Percentiles rank a stretch among this genome's conserved stretches.
These are phyloP conservation scores for Nothura maculosa DNA, from an alignment of 2,797 vertebrate species.

Conservation along the genomic window DNA sequence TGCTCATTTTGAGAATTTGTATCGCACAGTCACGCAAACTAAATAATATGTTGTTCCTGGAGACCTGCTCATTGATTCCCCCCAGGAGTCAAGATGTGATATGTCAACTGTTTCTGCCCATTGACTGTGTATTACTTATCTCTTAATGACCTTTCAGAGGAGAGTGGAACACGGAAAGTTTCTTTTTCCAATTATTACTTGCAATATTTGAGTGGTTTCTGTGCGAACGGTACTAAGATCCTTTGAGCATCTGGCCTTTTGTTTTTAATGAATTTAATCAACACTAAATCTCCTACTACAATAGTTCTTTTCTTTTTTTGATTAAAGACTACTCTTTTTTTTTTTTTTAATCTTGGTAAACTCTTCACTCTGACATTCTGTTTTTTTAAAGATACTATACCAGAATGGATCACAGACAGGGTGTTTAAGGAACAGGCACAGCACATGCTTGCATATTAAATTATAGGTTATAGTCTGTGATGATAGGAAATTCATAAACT, in stretches of 20 bases:
- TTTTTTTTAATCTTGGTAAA: not conserved
- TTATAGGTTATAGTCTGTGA: not conserved
- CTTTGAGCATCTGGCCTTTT: not conserved
- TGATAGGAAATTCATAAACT: not conserved
- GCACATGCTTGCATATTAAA: not conserved
- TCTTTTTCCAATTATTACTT: conserved; percentile 25
- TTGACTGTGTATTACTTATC: not conserved
- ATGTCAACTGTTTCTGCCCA: not conserved
- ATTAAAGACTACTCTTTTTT: conserved; percentile 4
- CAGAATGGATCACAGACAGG: not conserved
- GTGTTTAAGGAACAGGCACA: not conserved
- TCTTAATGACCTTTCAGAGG: conserved; percentile 28
- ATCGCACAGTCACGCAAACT: fast-evolving
- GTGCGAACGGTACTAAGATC: not conserved
- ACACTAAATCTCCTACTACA: conserved; percentile 2
- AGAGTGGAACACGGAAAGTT: not conserved
- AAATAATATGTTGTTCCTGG: not conserved
- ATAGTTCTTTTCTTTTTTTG: not conserved
- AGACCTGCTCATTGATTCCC: not conserved
- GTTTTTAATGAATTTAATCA: conserved; percentile 44
- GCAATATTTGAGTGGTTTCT: conserved; percentile 20
- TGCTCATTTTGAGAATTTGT: not conserved
- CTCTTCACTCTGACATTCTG: not conserved
- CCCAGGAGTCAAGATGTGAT: not conserved
- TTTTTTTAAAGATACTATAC: not conserved